phyloP scores from a whole-genome alignment of 2,888 invertebrate genomes.

The Tuberolachnus salignus region DNA sequence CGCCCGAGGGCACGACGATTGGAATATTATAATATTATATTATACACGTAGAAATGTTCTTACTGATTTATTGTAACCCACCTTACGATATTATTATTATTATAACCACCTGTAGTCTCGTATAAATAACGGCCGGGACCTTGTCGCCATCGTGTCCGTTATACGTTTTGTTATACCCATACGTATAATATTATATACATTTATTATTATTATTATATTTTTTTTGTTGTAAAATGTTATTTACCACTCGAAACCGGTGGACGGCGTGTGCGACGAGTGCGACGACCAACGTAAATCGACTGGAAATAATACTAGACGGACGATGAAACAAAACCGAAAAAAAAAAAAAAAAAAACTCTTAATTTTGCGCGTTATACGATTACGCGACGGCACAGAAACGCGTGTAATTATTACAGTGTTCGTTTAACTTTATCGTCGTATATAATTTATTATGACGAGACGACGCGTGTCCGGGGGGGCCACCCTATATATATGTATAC shows the following conservation, averaged over 20 bases:
- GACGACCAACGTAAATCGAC: slow-evolving; percentile 14
- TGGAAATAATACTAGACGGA: slow-evolving; percentile 2
- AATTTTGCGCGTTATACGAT: not conserved
- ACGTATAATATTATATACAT: too few species aligned
- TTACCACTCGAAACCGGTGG: too few species aligned
- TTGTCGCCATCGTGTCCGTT: not conserved
- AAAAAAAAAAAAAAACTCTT: slow-evolving; percentile 1
- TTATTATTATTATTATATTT: too few species aligned
- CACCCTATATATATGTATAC: not conserved
- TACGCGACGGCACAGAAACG: not conserved
- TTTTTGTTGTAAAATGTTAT: too few species aligned
- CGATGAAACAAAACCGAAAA: not conserved
- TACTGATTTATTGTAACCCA: slow-evolving; percentile 47
- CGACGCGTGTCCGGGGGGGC: slow-evolving; percentile 28
- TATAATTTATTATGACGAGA: slow-evolving; percentile 12
- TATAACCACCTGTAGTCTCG: too few species aligned
- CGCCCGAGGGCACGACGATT: slow-evolving; percentile 14
- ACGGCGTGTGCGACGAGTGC: not conserved
- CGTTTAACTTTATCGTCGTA: not conserved
- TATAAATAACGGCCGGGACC: too few species aligned
- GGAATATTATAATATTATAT: too few species aligned
- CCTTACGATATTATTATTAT: not conserved
- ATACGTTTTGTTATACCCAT: slow-evolving; percentile 10
- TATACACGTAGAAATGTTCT: not conserved
- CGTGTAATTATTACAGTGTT: not conserved